phyloP scores from a whole-genome alignment of 37 sponge, comb jelly and placozoan genomes.

The Halisarca cf. caerulea region DNA sequence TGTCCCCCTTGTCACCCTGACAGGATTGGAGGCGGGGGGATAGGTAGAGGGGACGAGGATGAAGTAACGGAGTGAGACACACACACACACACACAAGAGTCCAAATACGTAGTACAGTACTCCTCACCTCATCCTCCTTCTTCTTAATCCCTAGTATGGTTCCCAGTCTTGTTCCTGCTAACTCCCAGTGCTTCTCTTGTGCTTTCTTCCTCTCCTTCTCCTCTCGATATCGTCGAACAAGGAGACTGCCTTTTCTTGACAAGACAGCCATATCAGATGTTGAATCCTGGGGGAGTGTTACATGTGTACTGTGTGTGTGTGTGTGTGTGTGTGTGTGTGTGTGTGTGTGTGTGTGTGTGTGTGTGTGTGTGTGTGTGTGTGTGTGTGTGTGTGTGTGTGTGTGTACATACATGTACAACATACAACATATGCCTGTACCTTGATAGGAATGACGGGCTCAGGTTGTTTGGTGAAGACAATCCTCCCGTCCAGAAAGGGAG shows the following conservation, averaged over 20 bases:
- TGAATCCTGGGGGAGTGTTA: conserved; percentile 66
- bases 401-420: no score
- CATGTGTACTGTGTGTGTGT: neutral
- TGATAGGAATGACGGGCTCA: conserved; percentile 93
- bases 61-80: neutral
- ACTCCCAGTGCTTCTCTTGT: conserved; percentile 95
- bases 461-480: conserved; percentile 97
- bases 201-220: conserved; percentile 98
- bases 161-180: conserved; percentile 95
- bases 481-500: conserved; percentile 98
- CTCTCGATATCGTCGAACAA: conserved; percentile 86
- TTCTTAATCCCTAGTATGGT: conserved; percentile 92
- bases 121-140: conserved; percentile 72
- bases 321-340: conserved; percentile 5
- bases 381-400: no score
- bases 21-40: neutral
- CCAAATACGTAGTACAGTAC: neutral
- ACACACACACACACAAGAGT: neutral
- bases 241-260: conserved; percentile 90
- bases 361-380: no score
- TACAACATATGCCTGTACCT: no score
- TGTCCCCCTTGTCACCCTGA: conserved; percentile 64
- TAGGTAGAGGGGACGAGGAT: neutral
- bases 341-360: no score
- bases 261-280: conserved; percentile 96